phyloP scores from a whole-genome alignment of 2,888 invertebrate species.

The Malacosoma neustria region DNA sequence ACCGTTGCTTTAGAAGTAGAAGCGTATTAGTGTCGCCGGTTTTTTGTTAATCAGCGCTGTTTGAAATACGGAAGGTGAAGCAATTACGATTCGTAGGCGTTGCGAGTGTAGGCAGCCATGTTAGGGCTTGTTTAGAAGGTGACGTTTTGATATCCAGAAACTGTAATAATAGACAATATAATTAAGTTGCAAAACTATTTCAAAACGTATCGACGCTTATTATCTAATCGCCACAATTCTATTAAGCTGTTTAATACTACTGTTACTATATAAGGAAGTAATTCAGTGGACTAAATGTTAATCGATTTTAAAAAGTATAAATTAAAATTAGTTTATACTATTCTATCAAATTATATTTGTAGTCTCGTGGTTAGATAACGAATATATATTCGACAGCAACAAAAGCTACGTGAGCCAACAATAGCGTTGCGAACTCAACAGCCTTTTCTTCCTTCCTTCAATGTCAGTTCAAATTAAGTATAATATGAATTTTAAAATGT shows the following conservation, averaged over 20 bases:
- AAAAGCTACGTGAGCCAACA: constrained; percentile 24
- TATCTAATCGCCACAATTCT: too few relatives aligned
- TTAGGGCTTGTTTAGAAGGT: too few relatives aligned
- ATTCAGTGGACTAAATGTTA: too few relatives aligned
- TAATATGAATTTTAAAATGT: constrained; percentile 1
- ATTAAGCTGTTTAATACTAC: too few relatives aligned
- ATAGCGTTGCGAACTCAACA: constrained; percentile 24
- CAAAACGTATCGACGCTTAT: too few relatives aligned
- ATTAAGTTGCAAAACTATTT: too few relatives aligned
- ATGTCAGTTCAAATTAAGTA: constrained; percentile 17
- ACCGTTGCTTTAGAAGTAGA: constrained; percentile 50
- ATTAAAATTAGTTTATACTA: too few relatives aligned
- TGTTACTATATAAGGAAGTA: too few relatives aligned
- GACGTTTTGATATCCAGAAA: too few relatives aligned
- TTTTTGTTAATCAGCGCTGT: constrained; percentile 38
- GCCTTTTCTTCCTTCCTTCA: constrained; percentile 25
- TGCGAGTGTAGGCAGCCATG: constrained; percentile 30
- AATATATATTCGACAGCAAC: constrained; percentile 25
- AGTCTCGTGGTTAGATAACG: constrained; percentile 23
- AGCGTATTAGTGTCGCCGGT: constrained; percentile 40
- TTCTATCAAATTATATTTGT: too few relatives aligned
- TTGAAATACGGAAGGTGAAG: constrained; percentile 48
- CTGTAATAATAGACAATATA: too few relatives aligned
- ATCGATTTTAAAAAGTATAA: too few relatives aligned
- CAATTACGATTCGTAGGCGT: constrained; percentile 44